Evolutionary conservation across 2,888 invertebrate genomes (phyloP), one percentile per base, ranked within the genome.

Genomic region (Branchipolynoe longqiensis): DNA sequence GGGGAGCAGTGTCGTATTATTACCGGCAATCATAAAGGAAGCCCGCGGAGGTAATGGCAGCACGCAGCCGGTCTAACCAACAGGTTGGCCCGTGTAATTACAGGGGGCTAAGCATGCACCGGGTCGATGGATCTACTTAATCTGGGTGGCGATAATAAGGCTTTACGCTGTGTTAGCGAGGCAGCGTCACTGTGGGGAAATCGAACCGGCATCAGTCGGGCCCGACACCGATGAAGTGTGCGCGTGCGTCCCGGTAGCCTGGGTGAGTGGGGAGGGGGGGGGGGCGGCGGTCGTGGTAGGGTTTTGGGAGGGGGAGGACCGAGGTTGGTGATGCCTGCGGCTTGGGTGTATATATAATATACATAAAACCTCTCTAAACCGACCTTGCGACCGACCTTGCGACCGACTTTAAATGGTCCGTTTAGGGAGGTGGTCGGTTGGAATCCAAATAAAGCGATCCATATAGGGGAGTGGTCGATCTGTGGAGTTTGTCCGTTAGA

Each of bases 91-190:
- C 1, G 69, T 25, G 78, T 78, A 78, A 78, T 78, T 78, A 78
- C 78, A 78, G 78, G 31, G n/a, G 78, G 78, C 78, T 78, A 78
- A 78, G 78, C 78, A 78, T 54, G 41, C 48, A 78, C 48, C n/a
- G 48, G 78, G 25, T 78, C 78, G 78, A 78, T 78, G 48, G 54
- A 78, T 41, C 78, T 78, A 78, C 78, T 78, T 78, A 78, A 78
- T 78, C 78, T 78, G 78, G 78, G 48, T n/a, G n/a, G n/a, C 14
- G 78, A 78, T 78, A 78, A 78, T 78, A 78, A 18, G 48, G 78
- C 78, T 78, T 28, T 41, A 41, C 22, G 78, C 31, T 54, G 78
- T 78, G 48, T 78, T 54, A 78, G 78, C 48, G 78, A 78, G 41
- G 78, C 69, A 78, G 78, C 18, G 78, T 78, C 48, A 78, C 78